Evolutionary conservation across 2,888 invertebrate genomes (phyloP).

Genomic region (Trachelus tabidus): DNA sequence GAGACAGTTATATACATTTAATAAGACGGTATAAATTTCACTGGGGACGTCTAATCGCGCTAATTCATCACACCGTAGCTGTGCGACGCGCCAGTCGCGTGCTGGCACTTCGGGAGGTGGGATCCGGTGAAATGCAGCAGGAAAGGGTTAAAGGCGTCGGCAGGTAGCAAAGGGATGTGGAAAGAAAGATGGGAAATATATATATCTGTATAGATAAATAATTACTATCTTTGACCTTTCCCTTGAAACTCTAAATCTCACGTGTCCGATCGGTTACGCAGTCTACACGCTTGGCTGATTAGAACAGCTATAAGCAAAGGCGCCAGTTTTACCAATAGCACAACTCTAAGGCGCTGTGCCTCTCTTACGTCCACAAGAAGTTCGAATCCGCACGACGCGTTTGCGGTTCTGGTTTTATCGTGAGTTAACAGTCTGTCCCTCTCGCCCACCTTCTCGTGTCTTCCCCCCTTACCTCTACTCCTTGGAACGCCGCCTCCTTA

Average conservation of each 20-base stretch:
- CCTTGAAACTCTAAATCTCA: not conserved
- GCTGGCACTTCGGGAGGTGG: not conserved
- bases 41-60: not conserved
- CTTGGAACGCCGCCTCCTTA: constrained; percentile 56
- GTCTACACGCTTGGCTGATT: not conserved
- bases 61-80: not conserved
- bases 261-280: not conserved
- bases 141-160: not conserved
- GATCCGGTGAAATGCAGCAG: not conserved
- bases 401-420: not conserved
- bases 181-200: not conserved
- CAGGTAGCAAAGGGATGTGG: not conserved
- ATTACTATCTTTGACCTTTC: not conserved
- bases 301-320: not conserved
- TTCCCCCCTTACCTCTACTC: constrained; percentile 45
- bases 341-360: constrained; percentile 28
- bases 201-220: not conserved
- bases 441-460: constrained; percentile 53
- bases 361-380: constrained; percentile 33
- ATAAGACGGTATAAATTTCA: not conserved
- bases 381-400: constrained; percentile 17
- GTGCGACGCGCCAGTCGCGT: not conserved
- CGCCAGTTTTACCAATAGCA: not conserved
- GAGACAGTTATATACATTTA: not conserved
- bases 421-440: constrained; percentile 45